These are phyloP conservation scores for Callimorpha dominula DNA, from an alignment of 2,888 invertebrate genomes.

Conservation along the genomic window DNA sequence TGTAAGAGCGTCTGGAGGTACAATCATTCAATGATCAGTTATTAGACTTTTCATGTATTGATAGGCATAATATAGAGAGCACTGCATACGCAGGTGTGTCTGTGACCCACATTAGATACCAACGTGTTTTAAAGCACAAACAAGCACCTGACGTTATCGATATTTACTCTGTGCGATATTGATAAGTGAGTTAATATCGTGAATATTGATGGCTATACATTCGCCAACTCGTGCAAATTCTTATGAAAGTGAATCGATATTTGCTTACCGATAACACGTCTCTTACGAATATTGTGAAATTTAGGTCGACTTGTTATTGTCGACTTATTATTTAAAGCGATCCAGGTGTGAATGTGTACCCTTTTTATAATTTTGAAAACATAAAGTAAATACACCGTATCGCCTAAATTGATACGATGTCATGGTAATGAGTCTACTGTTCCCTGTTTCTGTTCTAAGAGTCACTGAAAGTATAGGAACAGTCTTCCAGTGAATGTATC, in stretches of 20 bases:
- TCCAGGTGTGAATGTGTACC: not conserved
- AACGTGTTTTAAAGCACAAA: conserved; percentile 36
- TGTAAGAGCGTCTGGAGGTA: too few relatives aligned
- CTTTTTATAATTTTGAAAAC: not conserved
- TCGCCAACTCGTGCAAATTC: conserved; percentile 62
- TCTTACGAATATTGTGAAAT: conserved; percentile 38
- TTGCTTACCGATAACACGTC: conserved; percentile 53
- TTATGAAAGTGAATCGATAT: conserved; percentile 59
- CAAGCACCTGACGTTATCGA: conserved; percentile 54
- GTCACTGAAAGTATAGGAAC: not conserved
- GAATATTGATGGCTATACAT: conserved; percentile 57
- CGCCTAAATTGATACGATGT: not conserved
- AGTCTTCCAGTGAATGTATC: not conserved
- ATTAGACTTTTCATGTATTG: not conserved
- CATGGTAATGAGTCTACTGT: not conserved
- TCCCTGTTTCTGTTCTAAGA: not conserved
- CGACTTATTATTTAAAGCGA: conserved; percentile 33
- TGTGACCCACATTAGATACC: conserved; percentile 48
- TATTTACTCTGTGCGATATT: conserved; percentile 47
- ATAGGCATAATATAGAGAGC: not conserved
- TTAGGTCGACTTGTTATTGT: conserved; percentile 42
- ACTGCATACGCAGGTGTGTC: conserved; percentile 42
- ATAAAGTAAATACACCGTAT: not conserved
- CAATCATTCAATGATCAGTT: not conserved
- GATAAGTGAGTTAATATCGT: conserved; percentile 50